phyloP scores from a whole-genome alignment of 1,140 invertebrate genomes.

The Homarus americanus region DNA sequence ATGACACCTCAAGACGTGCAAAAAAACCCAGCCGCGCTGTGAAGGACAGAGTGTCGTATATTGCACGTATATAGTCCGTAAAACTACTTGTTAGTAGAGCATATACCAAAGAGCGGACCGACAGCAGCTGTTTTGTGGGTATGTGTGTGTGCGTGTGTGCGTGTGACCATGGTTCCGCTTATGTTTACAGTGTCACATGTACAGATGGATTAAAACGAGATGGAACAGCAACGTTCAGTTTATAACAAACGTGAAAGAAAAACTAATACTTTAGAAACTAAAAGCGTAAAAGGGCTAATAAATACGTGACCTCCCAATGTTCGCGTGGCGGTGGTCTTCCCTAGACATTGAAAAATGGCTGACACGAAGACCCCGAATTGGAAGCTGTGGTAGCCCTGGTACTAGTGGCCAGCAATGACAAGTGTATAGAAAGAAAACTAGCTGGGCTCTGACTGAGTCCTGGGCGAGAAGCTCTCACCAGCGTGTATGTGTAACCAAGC shows the following conservation, averaged over 20 bases:
- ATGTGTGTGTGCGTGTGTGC: conserved; percentile 37
- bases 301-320: not conserved
- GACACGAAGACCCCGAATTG: conserved; percentile 17
- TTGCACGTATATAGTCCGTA: conserved; percentile 69
- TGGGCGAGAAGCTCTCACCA: not conserved
- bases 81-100: conserved; percentile 70
- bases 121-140: conserved; percentile 67
- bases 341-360: conserved; percentile 1
- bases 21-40: conserved; percentile 54
- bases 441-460: not conserved
- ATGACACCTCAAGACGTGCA: conserved; percentile 56
- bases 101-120: conserved; percentile 72
- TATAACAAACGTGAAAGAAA: not conserved
- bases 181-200: conserved; percentile 42
- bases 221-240: conserved; percentile 38
- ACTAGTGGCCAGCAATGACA: too few relatives aligned
- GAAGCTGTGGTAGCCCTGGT: too few relatives aligned
- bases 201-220: conserved; percentile 25
- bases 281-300: not conserved
- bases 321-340: conserved; percentile 25
- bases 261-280: not conserved
- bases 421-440: not conserved
- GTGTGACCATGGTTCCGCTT: conserved; percentile 30
- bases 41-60: conserved; percentile 54
- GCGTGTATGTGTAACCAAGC: conserved; percentile 18